Percentiles rank a stretch among this genome's conserved stretches.
Evolutionary conservation across 2,113 vertebrate genomes (phyloP).

Genomic region (Pelusios castaneus): DNA sequence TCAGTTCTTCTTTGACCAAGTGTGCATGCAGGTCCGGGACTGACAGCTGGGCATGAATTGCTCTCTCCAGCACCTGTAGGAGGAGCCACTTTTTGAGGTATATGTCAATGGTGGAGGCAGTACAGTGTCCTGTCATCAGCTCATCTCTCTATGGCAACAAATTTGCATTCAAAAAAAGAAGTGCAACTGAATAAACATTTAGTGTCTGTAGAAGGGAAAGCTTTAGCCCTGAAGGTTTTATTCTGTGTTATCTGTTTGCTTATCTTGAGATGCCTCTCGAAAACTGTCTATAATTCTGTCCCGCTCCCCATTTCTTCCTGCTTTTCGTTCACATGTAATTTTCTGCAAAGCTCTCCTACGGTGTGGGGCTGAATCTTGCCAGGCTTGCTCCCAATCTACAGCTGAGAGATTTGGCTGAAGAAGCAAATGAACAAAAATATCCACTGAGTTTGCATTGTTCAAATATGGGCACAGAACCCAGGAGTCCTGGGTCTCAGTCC

Average conservation of each 20-base stretch:
- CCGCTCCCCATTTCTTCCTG: not conserved
- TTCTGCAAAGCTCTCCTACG: not conserved
- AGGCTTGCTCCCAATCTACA: not conserved
- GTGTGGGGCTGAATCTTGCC: not conserved
- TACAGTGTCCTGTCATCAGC: not conserved
- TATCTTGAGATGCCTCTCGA: not conserved
- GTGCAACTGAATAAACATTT: not conserved
- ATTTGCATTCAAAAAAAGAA: not conserved
- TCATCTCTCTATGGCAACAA: not conserved
- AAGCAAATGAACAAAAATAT: not conserved
- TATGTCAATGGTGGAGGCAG: not conserved
- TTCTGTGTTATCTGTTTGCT: not conserved
- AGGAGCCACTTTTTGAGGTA: not conserved
- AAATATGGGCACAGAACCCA: not conserved
- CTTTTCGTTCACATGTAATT: not conserved
- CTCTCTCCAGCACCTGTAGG: not conserved
- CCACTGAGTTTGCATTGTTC: not conserved
- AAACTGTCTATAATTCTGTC: not conserved
- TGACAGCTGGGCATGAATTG: not conserved
- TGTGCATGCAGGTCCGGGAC: not conserved
- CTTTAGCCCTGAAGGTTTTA: not conserved
- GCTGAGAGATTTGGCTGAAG: not conserved
- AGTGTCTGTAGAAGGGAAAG: not conserved
- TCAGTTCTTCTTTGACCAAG: not conserved
- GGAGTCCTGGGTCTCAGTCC: fast-evolving